These are phyloP conservation scores for Aphelenchoides avenae DNA, from an alignment of 1,140 invertebrate genomes.

Conservation along the genomic window DNA sequence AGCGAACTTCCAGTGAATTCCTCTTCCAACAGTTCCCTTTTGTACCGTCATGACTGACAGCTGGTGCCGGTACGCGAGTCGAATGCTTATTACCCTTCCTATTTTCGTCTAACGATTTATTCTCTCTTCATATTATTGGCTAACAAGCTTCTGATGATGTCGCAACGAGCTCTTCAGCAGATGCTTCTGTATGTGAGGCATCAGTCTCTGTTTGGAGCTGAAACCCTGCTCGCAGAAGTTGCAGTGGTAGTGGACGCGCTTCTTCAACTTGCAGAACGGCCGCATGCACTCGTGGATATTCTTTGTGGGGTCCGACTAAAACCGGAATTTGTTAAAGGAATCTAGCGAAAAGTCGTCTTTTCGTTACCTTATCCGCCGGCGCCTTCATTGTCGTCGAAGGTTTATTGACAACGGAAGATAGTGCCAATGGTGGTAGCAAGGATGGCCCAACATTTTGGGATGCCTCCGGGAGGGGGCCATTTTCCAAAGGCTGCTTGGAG, in stretches of 20 bases:
- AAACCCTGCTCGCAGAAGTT: constrained; percentile 76
- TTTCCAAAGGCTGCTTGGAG: too few relatives aligned
- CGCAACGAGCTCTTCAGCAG: constrained; percentile 43
- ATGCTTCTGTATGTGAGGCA: constrained; percentile 62
- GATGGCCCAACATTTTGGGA: not conserved
- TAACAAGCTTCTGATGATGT: too few relatives aligned
- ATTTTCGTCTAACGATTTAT: too few relatives aligned
- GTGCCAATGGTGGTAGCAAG: not conserved
- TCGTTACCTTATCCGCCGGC: constrained; percentile 4
- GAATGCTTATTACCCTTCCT: too few relatives aligned
- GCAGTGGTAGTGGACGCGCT: constrained; percentile 78
- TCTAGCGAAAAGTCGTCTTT: not conserved
- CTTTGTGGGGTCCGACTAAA: not conserved
- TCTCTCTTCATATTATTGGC: too few relatives aligned
- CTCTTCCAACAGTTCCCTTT: too few relatives aligned
- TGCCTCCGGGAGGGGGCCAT: not conserved
- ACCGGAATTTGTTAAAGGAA: constrained; percentile 10
- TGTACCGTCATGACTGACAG: too few relatives aligned
- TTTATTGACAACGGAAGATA: constrained; percentile 3
- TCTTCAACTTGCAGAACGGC: constrained; percentile 79
- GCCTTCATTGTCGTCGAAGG: constrained; percentile 2
- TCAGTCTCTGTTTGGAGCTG: constrained; percentile 60
- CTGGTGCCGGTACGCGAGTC: too few relatives aligned
- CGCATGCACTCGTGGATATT: constrained; percentile 66
- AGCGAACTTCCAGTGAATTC: too few relatives aligned